Conservation (phyloP, 2,797 vertebrate species). For the Bryconaethiops microstoma region DNA sequence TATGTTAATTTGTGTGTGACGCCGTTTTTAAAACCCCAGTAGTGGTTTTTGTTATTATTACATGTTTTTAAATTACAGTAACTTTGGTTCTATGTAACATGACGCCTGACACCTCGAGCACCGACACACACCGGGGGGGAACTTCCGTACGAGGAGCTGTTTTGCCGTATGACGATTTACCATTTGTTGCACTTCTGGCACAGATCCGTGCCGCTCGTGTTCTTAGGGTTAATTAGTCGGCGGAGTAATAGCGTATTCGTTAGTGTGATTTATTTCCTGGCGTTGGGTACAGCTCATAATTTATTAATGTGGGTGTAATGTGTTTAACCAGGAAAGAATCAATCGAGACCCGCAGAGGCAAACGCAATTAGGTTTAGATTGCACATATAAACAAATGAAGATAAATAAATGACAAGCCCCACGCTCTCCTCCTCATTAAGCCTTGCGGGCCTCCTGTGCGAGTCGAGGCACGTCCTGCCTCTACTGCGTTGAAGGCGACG, state of each 20-base stretch:
- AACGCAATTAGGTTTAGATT: conserved; percentile 58
- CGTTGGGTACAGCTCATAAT: conserved; percentile 50
- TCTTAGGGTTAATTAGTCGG: conserved; percentile 51
- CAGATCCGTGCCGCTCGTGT: too few relatives aligned
- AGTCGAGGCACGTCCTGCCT: conserved; percentile 15
- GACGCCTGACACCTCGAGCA: too few relatives aligned
- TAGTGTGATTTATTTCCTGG: conserved; percentile 56
- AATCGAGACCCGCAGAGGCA: conserved; percentile 39
- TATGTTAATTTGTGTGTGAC: too few relatives aligned
- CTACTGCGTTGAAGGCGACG: neutral
- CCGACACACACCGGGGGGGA: too few relatives aligned
- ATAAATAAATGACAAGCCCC: conserved; percentile 52
- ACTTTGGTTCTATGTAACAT: too few relatives aligned
- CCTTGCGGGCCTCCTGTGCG: conserved; percentile 17
- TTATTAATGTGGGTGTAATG: conserved; percentile 61
- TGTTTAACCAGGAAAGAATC: conserved; percentile 60
- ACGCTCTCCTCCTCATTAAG: conserved; percentile 47
- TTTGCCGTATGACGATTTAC: too few relatives aligned
- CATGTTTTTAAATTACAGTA: too few relatives aligned
- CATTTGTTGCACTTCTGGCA: too few relatives aligned
- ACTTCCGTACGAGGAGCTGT: too few relatives aligned
- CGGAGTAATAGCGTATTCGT: conserved; percentile 58
- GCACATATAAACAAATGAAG: conserved; percentile 59
- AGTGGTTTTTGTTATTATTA: too few relatives aligned
- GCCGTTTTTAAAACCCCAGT: too few relatives aligned